Evolutionary conservation across 1,140 invertebrate species (phyloP), one percentile per base, ranked within the genome.

Genomic region (Orius insidiosus): DNA sequence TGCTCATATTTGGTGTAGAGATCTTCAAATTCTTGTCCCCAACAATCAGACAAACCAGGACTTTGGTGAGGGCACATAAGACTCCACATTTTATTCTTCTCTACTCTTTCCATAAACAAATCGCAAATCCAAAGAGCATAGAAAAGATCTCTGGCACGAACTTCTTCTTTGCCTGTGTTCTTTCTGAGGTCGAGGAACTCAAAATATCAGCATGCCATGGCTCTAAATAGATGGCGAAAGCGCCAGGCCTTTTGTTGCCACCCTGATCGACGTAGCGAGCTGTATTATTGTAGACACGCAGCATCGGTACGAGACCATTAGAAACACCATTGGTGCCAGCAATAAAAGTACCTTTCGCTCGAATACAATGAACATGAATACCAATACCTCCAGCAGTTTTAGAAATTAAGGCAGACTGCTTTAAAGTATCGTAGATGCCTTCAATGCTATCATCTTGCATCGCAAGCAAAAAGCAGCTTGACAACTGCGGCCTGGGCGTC

Each of bases 81-180:
- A 37, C 80, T 85, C 95, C 96, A 99, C 40, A 76, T 68, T 45
- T 66, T 76, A 65, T 98, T 78, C 0, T 70, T 68, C 60, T 95
- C 80, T 0, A 98, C 93, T 39, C 96, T 71, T 61, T 85, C 74
- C 96, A 99, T 99, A 60, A 99, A 99, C 24, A 99, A 67, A 73
- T 99, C 95, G 5, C 95, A 92, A 54, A 98, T 89, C 96, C 96
- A 99, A 7, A 98, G 59, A 10, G 83, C 96, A 62, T 93, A 97
- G 61, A 98, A 98, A n/a, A 99, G 65, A 64, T 98, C 95, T 49
- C 94, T 71, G 0, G 93, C 94, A 46, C 92, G 67, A 19, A 80
- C 64, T 64, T 97, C 90, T 62, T 97, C 94, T 58, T 86, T 86
- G 3, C 68, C 90, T 39, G 84, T 92, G 62, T 98, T 97, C 58